Conservation (phyloP, 2,888 invertebrate species). For the Spilosoma lubricipeda region DNA sequence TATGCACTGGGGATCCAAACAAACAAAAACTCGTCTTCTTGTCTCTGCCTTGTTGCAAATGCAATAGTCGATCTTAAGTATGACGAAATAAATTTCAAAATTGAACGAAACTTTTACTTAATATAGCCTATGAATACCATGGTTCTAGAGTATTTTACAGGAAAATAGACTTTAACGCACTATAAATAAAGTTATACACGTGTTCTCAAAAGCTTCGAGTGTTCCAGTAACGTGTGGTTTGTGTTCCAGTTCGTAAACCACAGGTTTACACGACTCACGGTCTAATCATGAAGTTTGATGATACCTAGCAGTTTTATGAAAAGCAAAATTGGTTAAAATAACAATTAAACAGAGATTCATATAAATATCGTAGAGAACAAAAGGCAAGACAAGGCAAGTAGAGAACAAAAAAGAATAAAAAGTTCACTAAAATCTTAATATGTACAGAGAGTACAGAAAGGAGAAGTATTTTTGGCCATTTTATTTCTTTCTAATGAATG, state of each 20-base stretch:
- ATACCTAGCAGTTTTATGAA: not conserved
- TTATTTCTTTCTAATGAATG: not conserved
- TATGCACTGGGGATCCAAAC: not conserved
- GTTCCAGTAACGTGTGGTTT: not conserved
- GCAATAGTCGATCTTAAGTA: not conserved
- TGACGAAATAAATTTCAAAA: not conserved
- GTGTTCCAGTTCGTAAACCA: constrained; percentile 7
- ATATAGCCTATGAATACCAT: not conserved
- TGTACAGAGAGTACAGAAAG: too few species aligned
- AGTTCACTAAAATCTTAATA: not conserved
- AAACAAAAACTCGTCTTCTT: not conserved
- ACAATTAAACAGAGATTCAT: not conserved
- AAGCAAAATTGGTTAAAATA: not conserved
- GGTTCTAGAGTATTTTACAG: not conserved
- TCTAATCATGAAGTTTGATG: not conserved
- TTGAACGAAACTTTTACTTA: not conserved
- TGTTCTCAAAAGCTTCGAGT: not conserved
- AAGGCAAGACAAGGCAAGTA: too few species aligned
- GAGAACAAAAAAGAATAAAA: not conserved
- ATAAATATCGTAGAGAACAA: too few species aligned
- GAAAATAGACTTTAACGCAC: not conserved
- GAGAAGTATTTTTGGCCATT: too few species aligned
- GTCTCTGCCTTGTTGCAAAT: not conserved
- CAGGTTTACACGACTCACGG: not conserved
- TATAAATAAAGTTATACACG: not conserved